Evolutionary conservation across 2,113 vertebrate genomes (phyloP).

Genomic region (Aepyceros melampus): DNA sequence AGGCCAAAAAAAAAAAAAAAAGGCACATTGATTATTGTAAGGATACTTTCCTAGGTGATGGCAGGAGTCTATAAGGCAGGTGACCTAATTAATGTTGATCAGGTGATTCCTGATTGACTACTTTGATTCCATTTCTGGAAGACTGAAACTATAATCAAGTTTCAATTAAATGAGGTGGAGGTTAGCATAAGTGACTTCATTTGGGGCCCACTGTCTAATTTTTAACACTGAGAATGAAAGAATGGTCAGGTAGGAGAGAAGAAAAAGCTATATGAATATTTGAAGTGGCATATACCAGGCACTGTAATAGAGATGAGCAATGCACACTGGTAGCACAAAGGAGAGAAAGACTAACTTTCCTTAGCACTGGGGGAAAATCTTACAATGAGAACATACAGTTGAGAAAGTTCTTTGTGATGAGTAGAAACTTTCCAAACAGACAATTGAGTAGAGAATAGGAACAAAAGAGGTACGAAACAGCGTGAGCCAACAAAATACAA

Average conservation of each 20-base stretch:
- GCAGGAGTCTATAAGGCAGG: neutral
- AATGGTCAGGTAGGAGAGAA: neutral
- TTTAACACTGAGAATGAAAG: neutral
- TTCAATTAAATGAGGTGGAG: neutral
- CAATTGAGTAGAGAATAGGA: neutral
- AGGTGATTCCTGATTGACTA: neutral
- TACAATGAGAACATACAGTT: neutral
- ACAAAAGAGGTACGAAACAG: neutral
- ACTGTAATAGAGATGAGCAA: neutral
- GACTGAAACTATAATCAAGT: neutral
- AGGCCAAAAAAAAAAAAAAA: neutral
- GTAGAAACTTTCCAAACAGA: neutral
- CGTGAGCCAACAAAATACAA: neutral
- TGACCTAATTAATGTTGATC: neutral
- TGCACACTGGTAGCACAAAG: neutral
- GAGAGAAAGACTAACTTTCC: neutral
- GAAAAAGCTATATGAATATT: neutral
- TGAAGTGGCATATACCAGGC: neutral
- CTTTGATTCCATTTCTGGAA: neutral
- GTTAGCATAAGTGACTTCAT: neutral
- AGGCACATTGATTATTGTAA: neutral
- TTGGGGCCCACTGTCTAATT: neutral
- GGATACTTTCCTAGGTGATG: neutral
- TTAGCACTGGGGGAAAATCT: neutral
- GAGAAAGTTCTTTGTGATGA: neutral